phyloP scores from a whole-genome alignment of 2,113 vertebrate species.

The Python bivittatus region DNA sequence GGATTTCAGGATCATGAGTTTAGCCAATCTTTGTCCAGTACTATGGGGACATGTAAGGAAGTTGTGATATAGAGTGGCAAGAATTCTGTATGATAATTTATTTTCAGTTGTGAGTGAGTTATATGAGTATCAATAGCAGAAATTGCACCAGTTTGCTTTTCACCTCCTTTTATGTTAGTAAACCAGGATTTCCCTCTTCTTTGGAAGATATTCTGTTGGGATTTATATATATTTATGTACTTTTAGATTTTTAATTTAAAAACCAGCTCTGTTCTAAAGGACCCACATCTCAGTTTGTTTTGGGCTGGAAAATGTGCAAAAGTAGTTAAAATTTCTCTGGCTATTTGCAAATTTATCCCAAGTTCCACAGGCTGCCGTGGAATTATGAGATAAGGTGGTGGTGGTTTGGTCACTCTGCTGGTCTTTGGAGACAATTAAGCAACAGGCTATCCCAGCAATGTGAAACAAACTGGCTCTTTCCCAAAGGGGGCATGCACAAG shows the following conservation, averaged over 20 bases:
- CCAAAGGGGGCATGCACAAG: not conserved
- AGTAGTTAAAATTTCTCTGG: not conserved
- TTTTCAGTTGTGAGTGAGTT: no score
- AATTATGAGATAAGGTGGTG: not conserved
- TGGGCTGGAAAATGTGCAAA: not conserved
- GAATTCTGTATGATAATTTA: no score
- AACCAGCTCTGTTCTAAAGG: no score
- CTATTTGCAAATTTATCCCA: not conserved
- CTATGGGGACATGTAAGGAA: no score
- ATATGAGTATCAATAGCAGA: not conserved
- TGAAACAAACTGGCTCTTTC: no score
- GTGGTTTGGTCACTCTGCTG: not conserved
- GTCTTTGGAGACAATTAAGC: not conserved
- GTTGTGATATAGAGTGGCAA: no score
- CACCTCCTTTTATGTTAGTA: not conserved
- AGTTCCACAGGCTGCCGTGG: not conserved
- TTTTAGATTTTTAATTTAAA: no score
- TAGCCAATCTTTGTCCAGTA: no score
- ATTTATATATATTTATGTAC: no score
- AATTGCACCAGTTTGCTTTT: fast-evolving
- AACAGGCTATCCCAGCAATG: not conserved
- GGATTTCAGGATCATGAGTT: no score
- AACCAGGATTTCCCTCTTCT: not conserved
- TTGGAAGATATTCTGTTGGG: not conserved
- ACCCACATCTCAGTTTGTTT: not conserved